phyloP scores from a whole-genome alignment of 2,113 vertebrate species.

The Ariopsis seemanni region DNA sequence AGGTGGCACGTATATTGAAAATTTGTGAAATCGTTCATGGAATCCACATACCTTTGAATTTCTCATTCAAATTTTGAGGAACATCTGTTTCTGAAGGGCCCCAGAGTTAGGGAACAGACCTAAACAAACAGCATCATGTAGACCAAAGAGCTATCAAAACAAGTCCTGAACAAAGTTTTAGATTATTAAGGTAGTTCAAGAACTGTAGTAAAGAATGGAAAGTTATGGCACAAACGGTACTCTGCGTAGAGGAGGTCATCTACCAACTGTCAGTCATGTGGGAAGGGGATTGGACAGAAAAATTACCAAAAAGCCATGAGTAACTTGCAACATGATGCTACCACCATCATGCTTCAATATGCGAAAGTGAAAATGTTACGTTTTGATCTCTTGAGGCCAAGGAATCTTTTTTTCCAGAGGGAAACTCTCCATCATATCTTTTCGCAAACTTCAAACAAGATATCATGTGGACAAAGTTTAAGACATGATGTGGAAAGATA shows the following conservation, averaged over 20 bases:
- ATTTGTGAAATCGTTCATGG: too few species aligned
- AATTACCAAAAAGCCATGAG: neutral
- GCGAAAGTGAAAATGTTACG: neutral
- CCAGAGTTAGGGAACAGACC: neutral
- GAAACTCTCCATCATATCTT: neutral
- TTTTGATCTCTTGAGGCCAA: neutral
- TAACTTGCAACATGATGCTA: neutral
- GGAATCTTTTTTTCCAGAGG: neutral
- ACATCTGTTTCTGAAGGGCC: neutral
- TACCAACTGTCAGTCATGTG: neutral
- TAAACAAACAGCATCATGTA: neutral
- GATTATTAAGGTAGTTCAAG: too few species aligned
- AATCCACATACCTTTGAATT: too few species aligned
- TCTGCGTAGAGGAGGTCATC: neutral
- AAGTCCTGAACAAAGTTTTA: neutral
- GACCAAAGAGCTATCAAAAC: neutral
- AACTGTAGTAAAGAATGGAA: neutral
- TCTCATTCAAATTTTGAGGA: too few species aligned
- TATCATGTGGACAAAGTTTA: neutral
- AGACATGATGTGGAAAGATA: neutral
- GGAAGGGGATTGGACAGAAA: neutral
- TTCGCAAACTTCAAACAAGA: neutral
- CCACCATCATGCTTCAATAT: neutral
- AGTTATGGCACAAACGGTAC: neutral
- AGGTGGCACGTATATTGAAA: too few species aligned